Conservation (phyloP, 2,888 invertebrate genomes). For the Andrena haemorrhoa region DNA sequence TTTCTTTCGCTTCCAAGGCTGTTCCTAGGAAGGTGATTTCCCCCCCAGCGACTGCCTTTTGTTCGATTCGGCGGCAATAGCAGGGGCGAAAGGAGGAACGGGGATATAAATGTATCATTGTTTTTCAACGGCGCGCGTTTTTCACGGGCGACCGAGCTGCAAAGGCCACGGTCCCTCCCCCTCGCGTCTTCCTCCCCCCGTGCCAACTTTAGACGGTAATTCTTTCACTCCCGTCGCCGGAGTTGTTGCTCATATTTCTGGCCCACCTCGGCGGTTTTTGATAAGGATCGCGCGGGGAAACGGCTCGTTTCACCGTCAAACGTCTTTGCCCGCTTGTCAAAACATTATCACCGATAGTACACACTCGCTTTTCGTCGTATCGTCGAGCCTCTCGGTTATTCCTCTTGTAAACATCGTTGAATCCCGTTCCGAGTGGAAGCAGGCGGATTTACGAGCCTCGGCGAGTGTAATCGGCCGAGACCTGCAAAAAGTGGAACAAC, state of each 20-base stretch:
- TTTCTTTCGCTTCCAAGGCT: slow-evolving; percentile 63
- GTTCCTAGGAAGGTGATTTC: slow-evolving; percentile 59
- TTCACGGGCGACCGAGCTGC: slow-evolving; percentile 72
- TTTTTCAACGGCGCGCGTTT: slow-evolving; percentile 72
- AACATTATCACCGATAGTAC: slow-evolving; percentile 20
- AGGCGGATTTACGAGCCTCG: no score
- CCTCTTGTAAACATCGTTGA: neutral
- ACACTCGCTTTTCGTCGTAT: neutral
- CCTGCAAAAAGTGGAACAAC: no score
- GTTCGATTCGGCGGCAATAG: slow-evolving; percentile 50
- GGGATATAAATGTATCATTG: slow-evolving; percentile 70
- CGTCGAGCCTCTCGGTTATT: neutral
- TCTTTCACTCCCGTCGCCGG: slow-evolving; percentile 25
- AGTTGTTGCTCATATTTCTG: slow-evolving; percentile 26
- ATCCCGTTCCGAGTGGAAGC: neutral
- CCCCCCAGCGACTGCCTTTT: slow-evolving; percentile 57
- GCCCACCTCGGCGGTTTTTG: slow-evolving; percentile 27
- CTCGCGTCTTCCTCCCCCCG: neutral
- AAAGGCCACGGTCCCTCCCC: slow-evolving; percentile 51
- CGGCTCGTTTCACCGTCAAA: slow-evolving; percentile 28
- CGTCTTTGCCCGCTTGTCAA: slow-evolving; percentile 31
- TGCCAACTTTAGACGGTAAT: neutral
- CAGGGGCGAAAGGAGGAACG: slow-evolving; percentile 31
- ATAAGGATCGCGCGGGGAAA: slow-evolving; percentile 56
- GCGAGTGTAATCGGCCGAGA: no score